phyloP scores from a whole-genome alignment of 2,797 vertebrate species.

The Micrastur ruficollis region DNA sequence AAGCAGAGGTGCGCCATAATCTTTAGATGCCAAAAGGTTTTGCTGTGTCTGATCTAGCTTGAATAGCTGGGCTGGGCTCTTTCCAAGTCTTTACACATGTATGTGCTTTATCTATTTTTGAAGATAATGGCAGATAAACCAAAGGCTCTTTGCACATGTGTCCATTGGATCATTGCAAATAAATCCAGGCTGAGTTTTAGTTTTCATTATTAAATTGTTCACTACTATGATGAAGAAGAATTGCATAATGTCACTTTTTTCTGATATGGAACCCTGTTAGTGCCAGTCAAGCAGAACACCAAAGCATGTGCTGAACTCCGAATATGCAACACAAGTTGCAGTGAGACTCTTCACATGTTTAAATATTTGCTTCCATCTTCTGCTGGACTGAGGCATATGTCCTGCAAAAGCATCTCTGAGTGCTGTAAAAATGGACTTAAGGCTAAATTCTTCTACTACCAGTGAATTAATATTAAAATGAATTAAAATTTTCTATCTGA shows the following conservation, averaged over 20 bases:
- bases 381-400: background rate
- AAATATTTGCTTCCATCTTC: background rate
- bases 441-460: background rate
- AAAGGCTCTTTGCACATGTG: background rate
- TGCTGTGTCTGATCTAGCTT: background rate
- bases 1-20: background rate
- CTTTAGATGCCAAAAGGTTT: background rate
- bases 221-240: background rate
- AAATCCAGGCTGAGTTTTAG: background rate
- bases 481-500: background rate
- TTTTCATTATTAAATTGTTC: background rate
- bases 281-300: background rate
- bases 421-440: background rate
- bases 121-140: background rate
- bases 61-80: background rate
- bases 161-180: background rate
- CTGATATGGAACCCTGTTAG: background rate
- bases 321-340: background rate
- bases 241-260: background rate
- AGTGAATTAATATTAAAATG: background rate
- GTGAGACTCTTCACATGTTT: background rate
- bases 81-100: background rate
- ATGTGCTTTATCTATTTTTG: background rate
- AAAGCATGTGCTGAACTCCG: background rate
- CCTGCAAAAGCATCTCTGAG: background rate